A percentile compares a stretch with the other conserved stretches of the same genome.
These are phyloP conservation scores for Venturia canescens DNA, from an alignment of 1,140 invertebrate species.

Conservation along the genomic window DNA sequence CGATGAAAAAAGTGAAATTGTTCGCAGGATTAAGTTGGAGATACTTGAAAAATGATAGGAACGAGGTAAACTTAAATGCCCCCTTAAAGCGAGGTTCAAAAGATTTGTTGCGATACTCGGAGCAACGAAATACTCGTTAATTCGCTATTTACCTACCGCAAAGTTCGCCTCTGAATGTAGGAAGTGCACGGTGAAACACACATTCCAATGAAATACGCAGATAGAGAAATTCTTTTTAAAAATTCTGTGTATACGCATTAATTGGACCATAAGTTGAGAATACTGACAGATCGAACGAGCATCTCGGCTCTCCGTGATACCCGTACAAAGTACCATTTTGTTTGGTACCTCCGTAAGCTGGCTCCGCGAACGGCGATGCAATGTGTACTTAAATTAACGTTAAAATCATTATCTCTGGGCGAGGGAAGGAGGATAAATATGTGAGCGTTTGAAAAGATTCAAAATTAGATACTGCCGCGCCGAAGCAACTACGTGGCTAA, in stretches of 20 bases:
- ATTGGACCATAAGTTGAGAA: conserved; percentile 40
- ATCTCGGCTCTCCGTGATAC: neutral
- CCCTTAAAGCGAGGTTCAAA: neutral
- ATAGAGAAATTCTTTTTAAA: neutral
- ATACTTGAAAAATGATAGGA: conserved; percentile 25
- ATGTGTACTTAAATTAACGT: conserved; percentile 32
- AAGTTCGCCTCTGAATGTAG: neutral
- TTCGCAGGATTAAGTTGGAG: conserved; percentile 4
- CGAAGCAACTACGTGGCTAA: no score
- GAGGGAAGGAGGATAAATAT: neutral
- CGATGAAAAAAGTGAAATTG: neutral
- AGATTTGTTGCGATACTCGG: conserved; percentile 31
- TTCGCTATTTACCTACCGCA: conserved; percentile 34
- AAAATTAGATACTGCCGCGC: no score
- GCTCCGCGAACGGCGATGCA: neutral
- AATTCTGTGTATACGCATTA: conserved; percentile 22
- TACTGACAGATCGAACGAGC: conserved; percentile 24
- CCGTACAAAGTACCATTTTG: neutral
- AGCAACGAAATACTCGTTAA: neutral
- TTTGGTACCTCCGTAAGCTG: neutral
- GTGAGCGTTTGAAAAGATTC: no score
- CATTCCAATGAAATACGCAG: conserved; percentile 1
- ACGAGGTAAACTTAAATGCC: neutral
- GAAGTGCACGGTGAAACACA: neutral
- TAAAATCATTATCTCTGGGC: conserved; percentile 12